Evolutionary conservation across 2,888 invertebrate genomes (phyloP).

Genomic region (Cataglyphis livida): DNA sequence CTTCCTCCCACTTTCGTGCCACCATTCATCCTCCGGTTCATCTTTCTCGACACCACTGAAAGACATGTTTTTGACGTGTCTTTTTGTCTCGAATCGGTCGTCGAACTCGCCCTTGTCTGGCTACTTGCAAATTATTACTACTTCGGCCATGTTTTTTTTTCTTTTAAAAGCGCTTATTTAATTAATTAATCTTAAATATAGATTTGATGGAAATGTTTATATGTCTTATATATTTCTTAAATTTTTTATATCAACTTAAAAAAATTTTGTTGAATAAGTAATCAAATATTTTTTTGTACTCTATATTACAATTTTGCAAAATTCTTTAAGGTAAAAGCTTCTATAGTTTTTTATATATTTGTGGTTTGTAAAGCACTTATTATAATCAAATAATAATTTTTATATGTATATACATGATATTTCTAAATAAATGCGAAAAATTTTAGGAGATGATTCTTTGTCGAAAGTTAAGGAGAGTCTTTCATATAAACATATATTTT

Average conservation of each 20-base stretch:
- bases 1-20: neutral
- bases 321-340: conserved; percentile 6
- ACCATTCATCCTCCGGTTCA: neutral
- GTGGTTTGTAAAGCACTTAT: neutral
- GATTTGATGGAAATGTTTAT: neutral
- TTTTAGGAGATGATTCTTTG: too few relatives aligned
- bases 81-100: neutral
- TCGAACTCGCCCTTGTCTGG: neutral
- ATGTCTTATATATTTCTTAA: neutral
- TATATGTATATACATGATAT: too few relatives aligned
- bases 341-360: neutral
- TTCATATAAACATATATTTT: too few relatives aligned
- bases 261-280: too few relatives aligned
- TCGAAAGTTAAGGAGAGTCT: too few relatives aligned
- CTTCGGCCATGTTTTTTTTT: neutral
- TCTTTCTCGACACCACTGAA: conserved; percentile 2
- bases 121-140: neutral
- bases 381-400: neutral
- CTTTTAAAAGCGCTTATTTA: neutral
- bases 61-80: neutral
- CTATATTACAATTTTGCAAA: neutral
- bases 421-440: too few relatives aligned
- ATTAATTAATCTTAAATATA: neutral
- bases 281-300: neutral
- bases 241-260: neutral